A percentile compares a stretch with the other conserved stretches of the same genome.
Evolutionary conservation across 2,797 vertebrate species (phyloP).

Genomic region (Clarias pachynema): DNA sequence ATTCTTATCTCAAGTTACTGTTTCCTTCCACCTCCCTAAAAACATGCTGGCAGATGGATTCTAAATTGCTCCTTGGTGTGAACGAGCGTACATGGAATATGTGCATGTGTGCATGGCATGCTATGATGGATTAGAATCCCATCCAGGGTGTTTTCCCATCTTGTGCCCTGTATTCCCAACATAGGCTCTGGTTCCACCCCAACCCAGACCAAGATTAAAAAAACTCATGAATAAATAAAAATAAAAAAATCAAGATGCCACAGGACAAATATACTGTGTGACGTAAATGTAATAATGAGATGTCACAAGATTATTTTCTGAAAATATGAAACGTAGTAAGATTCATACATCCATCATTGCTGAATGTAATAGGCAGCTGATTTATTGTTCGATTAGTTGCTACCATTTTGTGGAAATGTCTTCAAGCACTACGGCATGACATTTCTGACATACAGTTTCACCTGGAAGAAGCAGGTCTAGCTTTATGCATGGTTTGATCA

Average conservation of each 20-base stretch:
- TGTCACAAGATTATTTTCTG: not conserved
- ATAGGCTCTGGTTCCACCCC: not conserved
- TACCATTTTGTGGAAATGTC: not conserved
- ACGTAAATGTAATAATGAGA: too few relatives aligned
- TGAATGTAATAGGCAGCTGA: not conserved
- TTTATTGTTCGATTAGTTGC: not conserved
- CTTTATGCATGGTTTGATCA: slow-evolving; percentile 43
- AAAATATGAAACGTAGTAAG: not conserved
- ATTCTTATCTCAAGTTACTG: not conserved
- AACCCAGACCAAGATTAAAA: not conserved
- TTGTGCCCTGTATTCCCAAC: not conserved
- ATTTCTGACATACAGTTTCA: not conserved
- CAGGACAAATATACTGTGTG: too few relatives aligned
- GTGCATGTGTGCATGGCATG: not conserved
- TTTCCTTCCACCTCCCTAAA: not conserved
- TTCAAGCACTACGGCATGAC: not conserved
- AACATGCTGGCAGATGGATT: not conserved
- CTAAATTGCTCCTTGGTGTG: not conserved
- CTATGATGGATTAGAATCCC: not conserved
- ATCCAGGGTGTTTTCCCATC: not conserved
- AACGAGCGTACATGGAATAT: not conserved
- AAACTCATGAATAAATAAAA: not conserved
- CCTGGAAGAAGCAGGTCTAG: not conserved
- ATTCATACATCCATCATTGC: not conserved
- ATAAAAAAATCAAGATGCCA: too few relatives aligned